Conservation (phyloP, 2,888 invertebrate species). For the Leucoptera coffeella region DNA sequence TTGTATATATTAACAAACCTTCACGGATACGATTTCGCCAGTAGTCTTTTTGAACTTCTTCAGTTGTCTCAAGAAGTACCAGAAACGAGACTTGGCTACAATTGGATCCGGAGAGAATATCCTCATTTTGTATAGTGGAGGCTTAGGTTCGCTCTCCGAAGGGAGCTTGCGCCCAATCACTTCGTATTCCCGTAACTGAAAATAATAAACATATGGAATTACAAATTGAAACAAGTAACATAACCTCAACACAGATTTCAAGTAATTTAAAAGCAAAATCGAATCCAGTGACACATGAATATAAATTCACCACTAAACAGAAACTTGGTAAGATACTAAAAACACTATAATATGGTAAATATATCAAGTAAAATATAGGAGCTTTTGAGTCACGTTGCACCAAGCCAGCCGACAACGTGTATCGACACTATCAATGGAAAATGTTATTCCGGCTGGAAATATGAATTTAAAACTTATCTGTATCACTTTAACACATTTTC, state of each 20-base stretch:
- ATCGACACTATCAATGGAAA: neutral
- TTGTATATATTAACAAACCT: too few species aligned
- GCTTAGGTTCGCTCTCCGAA: constrained; percentile 84
- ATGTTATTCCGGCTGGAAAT: too few species aligned
- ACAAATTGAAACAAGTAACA: neutral
- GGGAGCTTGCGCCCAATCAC: constrained; percentile 98
- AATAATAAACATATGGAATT: too few species aligned
- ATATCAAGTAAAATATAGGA: neutral
- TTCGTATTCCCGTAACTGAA: constrained; percentile 94
- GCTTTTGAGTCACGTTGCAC: neutral
- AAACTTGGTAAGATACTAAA: neutral
- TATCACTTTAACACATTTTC: neutral
- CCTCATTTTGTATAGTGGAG: constrained; percentile 97
- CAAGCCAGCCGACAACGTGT: neutral
- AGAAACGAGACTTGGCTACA: constrained; percentile 98
- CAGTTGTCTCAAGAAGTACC: constrained; percentile 96
- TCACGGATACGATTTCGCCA: constrained; percentile 95
- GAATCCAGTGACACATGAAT: too few species aligned
- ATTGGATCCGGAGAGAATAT: constrained; percentile 98
- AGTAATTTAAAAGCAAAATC: too few species aligned
- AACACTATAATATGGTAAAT: neutral
- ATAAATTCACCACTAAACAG: neutral
- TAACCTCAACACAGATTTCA: too few species aligned
- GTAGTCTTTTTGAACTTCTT: constrained; percentile 99
- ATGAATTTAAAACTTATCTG: neutral